Evolutionary conservation across 2,888 invertebrate species (phyloP), one percentile per base, ranked within the genome.

Genomic region (Thelaira solivaga): DNA sequence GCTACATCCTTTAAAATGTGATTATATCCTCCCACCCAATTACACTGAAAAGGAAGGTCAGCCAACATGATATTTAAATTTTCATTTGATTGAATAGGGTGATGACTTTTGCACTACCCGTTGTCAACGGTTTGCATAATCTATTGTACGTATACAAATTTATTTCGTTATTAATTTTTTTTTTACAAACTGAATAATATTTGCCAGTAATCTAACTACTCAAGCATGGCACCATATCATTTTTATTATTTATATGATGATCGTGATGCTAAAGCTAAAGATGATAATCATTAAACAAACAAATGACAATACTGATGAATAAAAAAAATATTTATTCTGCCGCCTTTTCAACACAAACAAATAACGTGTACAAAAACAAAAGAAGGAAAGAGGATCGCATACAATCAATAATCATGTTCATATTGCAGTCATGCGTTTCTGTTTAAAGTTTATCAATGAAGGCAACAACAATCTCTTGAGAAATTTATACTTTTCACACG

Each of bases 341-440:
- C 26, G 34, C 11, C 41, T 65, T 76, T n/a, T n/a, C n/a, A 81
- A 80, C 53, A 81, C 81, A 82, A 83, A 69, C 69, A 76, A 78
- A 47, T 20, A 53, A 31, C 22, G n/a, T n/a, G n/a, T n/a, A n/a
- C n/a, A n/a, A 45, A 51, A 36, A 55, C 13, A 57, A 45, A 49
- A 41, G 57, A n/a, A n/a, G n/a, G n/a, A n/a, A n/a, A n/a, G n/a
- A n/a, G n/a, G n/a, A n/a, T n/a, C 51, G 65, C 41, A n/a, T 49
- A 49, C 64, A 67, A 41, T 76, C 83, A 83, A 73, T 4, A 68
- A 53, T 51, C 29, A 61, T 20, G 57, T 53, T 45, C 53, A 45
- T 57, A 81, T 79, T 83, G 83, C 85, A 85, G 78, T 80, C 83
- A 84, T 83, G 86, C 86, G 71, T 85, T 81, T 83, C 82, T 55